phyloP scores from a whole-genome alignment of 2,113 vertebrate genomes.

The Recurvirostra avosetta region DNA sequence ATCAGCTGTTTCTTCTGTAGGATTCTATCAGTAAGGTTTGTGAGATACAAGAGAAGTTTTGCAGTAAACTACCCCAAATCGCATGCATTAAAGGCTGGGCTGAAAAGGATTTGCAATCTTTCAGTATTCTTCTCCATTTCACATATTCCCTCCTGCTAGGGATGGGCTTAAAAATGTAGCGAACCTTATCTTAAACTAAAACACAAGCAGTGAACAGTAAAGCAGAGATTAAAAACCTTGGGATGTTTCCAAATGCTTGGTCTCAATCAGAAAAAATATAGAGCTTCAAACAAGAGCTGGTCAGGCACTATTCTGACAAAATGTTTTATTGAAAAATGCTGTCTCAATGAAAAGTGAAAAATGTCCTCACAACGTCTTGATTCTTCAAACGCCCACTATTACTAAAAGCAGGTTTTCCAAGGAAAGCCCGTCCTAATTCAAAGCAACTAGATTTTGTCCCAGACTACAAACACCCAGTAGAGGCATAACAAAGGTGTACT shows the following conservation, averaged over 20 bases:
- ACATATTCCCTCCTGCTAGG: background rate
- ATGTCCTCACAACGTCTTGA: background rate
- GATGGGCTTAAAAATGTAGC: background rate
- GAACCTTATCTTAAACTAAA: background rate
- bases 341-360: background rate
- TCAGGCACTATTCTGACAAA: background rate
- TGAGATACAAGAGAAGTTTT: background rate
- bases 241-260: background rate
- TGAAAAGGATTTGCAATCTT: background rate
- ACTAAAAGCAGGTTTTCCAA: background rate
- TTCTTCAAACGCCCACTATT: background rate
- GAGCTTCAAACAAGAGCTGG: background rate
- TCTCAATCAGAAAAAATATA: background rate
- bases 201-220: background rate
- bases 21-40: background rate
- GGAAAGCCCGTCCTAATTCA: background rate
- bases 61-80: background rate
- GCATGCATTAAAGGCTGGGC: background rate
- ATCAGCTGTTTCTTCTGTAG: background rate
- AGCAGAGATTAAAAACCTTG: background rate
- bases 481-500: fast-evolving
- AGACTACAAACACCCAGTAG: background rate
- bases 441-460: background rate
- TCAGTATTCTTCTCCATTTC: background rate
- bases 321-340: background rate